Percentiles rank a stretch among this genome's conserved stretches.
Conservation (phyloP, 2,113 vertebrate genomes). For the Heloderma charlesbogerti region DNA sequence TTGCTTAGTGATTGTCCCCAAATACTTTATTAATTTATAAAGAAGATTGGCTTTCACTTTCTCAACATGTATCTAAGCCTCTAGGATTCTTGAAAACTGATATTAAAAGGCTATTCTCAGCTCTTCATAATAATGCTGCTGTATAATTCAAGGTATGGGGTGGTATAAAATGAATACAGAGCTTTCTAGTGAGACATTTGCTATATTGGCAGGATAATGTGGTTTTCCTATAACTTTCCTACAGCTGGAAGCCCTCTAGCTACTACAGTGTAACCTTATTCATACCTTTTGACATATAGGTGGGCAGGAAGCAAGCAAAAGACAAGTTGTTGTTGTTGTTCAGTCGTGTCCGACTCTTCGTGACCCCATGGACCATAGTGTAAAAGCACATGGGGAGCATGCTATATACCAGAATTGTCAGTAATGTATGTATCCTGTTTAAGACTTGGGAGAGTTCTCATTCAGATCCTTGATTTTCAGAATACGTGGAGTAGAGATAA, state of each 20-base stretch:
- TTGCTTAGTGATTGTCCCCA: neutral
- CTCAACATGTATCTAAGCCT: neutral
- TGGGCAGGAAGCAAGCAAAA: no score
- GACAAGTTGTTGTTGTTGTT: no score
- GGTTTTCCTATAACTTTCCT: neutral
- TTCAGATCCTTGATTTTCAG: no score
- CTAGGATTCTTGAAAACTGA: neutral
- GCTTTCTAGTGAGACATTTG: neutral
- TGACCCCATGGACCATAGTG: no score
- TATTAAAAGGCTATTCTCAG: neutral
- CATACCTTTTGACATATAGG: no score
- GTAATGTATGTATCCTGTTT: no score
- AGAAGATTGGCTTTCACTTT: neutral
- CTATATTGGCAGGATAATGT: neutral
- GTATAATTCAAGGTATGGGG: slow-evolving; percentile 29
- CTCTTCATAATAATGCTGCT: neutral
- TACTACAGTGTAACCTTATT: no score
- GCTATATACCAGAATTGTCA: no score
- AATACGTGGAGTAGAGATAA: no score
- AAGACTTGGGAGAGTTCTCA: no score
- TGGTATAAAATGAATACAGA: slow-evolving; percentile 7
- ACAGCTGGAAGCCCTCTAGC: neutral
- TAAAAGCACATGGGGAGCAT: no score
- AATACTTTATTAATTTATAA: neutral
- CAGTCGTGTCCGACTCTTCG: no score